These are phyloP conservation scores for Rhincodon typus DNA, from an alignment of 2,797 vertebrate genomes.

Conservation along the genomic window DNA sequence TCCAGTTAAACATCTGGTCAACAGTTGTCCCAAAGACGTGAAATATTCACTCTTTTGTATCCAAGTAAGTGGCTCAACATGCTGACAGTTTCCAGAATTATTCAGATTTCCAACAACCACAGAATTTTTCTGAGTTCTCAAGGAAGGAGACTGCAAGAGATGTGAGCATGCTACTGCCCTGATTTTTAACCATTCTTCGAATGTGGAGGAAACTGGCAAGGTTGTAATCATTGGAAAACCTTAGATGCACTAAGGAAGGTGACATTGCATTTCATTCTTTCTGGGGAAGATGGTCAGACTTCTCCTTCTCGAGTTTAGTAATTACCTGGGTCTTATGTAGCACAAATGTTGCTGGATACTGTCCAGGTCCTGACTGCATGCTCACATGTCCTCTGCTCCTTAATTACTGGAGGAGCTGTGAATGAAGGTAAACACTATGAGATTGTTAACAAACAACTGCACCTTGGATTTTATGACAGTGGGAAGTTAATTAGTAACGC, in stretches of 20 bases:
- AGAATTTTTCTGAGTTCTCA: neutral
- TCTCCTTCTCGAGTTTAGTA: neutral
- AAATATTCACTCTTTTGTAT: no score
- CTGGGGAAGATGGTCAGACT: neutral
- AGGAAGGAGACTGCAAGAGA: neutral
- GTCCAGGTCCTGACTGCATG: neutral
- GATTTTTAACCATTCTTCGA: neutral
- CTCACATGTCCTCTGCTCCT: neutral
- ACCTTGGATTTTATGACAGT: neutral
- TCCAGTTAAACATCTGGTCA: neutral
- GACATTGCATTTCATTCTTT: neutral
- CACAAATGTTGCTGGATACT: neutral
- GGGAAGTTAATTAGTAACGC: neutral
- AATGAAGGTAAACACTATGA: neutral
- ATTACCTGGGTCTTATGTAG: neutral
- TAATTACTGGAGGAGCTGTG: neutral
- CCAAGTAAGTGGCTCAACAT: no score
- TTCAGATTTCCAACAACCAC: no score
- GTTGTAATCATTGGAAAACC: neutral
- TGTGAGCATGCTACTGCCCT: neutral
- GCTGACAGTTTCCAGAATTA: no score
- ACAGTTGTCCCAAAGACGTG: neutral
- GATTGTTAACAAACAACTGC: neutral
- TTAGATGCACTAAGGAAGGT: neutral
- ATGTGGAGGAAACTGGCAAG: neutral